Evolutionary conservation across 1,140 invertebrate genomes (phyloP).

Genomic region (Drosophila repleta): DNA sequence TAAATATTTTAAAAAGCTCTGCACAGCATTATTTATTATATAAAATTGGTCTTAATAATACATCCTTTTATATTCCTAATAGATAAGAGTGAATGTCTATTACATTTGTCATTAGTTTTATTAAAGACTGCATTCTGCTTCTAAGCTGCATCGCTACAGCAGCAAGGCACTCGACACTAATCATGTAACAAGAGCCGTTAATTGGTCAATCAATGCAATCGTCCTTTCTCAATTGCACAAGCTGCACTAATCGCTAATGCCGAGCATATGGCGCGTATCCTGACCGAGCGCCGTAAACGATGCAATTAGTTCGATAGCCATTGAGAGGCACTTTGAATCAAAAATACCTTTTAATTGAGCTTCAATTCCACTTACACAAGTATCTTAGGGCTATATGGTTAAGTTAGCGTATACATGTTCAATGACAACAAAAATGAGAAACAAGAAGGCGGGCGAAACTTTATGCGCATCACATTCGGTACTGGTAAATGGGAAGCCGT

Average conservation of each 20-base stretch:
- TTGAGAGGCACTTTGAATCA: constrained; percentile 57
- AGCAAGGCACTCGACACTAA: neutral
- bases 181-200: neutral
- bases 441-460: constrained; percentile 31
- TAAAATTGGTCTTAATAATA: no score
- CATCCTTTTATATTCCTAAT: no score
- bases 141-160: neutral
- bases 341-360: constrained; percentile 73
- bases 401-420: constrained; percentile 51
- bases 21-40: no score
- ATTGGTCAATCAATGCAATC: constrained; percentile 3
- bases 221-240: constrained; percentile 17
- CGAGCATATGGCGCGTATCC: constrained; percentile 65
- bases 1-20: no score
- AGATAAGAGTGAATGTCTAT: no score
- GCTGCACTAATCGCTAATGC: constrained; percentile 23
- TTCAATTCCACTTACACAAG: constrained; percentile 53
- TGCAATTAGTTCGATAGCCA: constrained; percentile 41
- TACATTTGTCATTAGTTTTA: no score
- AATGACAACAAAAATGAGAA: constrained; percentile 19
- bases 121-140: no score
- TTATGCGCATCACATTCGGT: constrained; percentile 59
- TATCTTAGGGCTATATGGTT: constrained; percentile 38
- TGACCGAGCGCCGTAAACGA: constrained; percentile 37
- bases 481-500: constrained; percentile 31